Evolutionary conservation across 2,113 vertebrate species (phyloP).

Genomic region (Chunga burmeisteri): DNA sequence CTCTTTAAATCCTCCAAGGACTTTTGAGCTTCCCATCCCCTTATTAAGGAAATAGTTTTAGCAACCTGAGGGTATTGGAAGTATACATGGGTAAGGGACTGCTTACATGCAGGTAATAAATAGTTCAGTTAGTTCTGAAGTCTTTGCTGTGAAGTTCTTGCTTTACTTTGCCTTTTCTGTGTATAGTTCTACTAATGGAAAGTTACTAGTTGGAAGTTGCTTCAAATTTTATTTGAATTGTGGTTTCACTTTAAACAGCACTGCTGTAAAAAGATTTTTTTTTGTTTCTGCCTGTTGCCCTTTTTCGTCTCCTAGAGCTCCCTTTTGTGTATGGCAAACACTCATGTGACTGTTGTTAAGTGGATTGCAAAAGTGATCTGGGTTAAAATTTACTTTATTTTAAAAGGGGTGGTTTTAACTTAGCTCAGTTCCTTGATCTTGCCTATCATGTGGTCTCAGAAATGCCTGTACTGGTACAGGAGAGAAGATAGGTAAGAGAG

Average conservation of each 20-base stretch:
- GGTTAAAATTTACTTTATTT: background rate
- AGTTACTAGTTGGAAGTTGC: background rate
- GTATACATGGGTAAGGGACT: rapidly evolving
- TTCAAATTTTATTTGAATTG: background rate
- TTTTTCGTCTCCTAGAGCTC: rapidly evolving
- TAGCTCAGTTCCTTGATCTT: background rate
- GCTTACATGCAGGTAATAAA: background rate
- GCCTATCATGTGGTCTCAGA: rapidly evolving
- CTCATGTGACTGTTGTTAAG: background rate
- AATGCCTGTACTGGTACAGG: background rate
- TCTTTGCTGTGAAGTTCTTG: background rate
- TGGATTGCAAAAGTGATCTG: background rate
- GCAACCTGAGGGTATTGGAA: rapidly evolving
- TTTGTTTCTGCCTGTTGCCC: background rate
- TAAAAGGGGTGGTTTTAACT: background rate
- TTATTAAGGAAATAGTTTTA: background rate
- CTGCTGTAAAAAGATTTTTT: background rate
- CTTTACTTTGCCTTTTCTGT: background rate
- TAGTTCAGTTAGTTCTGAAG: rapidly evolving
- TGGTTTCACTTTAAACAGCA: background rate
- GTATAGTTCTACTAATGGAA: rapidly evolving
- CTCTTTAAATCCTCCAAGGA: background rate
- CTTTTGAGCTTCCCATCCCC: background rate
- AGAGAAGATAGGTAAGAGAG: background rate
- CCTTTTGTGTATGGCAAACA: background rate